Conservation (phyloP, 2,797 vertebrate species). For the Chaetodon trifasciatus region DNA sequence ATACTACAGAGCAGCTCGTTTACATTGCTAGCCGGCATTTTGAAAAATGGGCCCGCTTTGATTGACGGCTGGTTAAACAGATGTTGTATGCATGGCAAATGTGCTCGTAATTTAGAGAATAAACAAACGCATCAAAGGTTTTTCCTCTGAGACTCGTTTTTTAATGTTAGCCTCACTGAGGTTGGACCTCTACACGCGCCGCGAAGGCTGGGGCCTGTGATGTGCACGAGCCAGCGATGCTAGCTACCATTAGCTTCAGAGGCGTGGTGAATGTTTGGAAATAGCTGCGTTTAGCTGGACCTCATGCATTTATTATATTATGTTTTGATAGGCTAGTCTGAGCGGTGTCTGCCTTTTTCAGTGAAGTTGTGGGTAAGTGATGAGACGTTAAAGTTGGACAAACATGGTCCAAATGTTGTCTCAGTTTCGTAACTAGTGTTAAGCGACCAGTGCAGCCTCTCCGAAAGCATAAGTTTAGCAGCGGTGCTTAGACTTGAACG, state of each 20-base stretch:
- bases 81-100: fast-evolving
- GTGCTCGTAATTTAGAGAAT: fast-evolving
- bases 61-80: conserved; percentile 15
- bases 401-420: neutral
- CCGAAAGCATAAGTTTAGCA: neutral
- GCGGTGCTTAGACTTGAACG: neutral
- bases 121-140: fast-evolving
- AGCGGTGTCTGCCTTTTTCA: fast-evolving
- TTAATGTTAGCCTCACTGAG: fast-evolving
- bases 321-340: fast-evolving
- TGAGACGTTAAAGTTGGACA: fast-evolving
- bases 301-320: fast-evolving
- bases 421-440: neutral
- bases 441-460: too few relatives aligned
- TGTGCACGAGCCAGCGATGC: neutral
- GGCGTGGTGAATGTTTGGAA: conserved; percentile 43
- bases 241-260: neutral
- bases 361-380: fast-evolving
- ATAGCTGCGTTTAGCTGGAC: fast-evolving
- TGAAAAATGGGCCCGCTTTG: conserved; percentile 77
- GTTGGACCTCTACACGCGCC: neutral
- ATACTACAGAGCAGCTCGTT: conserved; percentile 3
- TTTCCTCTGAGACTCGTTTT: fast-evolving
- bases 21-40: conserved; percentile 84
- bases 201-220: conserved; percentile 4